Conservation (phyloP, 2,113 vertebrate genomes). For the Phalacrocorax brasilianus region DNA sequence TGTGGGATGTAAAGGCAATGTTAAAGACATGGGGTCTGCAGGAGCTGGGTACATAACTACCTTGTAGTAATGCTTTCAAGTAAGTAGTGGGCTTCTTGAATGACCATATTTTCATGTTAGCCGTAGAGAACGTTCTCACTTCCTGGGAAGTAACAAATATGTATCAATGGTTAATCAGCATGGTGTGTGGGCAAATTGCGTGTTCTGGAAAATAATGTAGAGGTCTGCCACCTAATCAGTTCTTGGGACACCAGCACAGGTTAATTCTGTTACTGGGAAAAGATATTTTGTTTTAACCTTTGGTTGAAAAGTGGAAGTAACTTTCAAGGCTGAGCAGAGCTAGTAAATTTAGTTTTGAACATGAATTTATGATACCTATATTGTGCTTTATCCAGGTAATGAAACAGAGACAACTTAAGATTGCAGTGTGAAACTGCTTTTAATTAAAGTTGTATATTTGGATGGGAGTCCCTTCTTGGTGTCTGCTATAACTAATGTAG, state of each 20-base stretch:
- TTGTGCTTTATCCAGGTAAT: neutral
- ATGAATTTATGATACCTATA: neutral
- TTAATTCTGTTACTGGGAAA: neutral
- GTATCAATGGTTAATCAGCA: neutral
- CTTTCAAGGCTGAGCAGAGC: neutral
- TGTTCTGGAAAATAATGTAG: neutral
- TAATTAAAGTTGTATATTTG: neutral
- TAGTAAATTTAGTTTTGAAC: neutral
- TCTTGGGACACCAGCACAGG: neutral
- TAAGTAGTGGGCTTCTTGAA: neutral
- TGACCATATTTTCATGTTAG: accelerated
- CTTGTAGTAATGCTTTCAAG: neutral
- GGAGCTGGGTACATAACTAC: neutral
- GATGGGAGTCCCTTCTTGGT: neutral
- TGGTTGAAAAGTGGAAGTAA: neutral
- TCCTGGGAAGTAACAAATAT: neutral
- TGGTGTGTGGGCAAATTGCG: neutral
- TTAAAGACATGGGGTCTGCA: neutral
- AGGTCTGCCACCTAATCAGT: neutral
- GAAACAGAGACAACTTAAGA: neutral
- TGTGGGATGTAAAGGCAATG: neutral
- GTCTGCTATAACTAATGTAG: neutral
- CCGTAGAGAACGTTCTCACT: neutral
- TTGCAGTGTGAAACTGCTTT: neutral
- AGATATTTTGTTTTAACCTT: neutral